Percentiles rank a stretch among this genome's conserved stretches.
These are phyloP conservation scores for Callipepla californica DNA, from an alignment of 2,113 vertebrate genomes.

Conservation along the genomic window DNA sequence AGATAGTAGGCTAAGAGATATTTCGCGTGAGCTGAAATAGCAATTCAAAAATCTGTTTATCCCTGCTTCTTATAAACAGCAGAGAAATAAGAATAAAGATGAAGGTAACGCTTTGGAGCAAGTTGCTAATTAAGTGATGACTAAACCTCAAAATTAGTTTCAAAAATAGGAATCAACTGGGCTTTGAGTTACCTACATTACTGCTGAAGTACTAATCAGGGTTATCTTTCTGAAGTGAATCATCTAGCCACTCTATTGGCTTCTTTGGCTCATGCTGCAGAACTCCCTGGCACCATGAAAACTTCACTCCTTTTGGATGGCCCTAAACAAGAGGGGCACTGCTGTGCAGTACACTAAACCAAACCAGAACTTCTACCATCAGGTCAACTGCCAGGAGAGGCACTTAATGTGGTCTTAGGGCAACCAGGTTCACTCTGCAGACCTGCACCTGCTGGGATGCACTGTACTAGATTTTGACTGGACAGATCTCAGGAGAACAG, in stretches of 20 bases:
- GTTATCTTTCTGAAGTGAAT: background rate
- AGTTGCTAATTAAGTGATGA: slow-evolving; percentile 25
- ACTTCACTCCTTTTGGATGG: background rate
- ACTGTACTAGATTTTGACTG: background rate
- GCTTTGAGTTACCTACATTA: background rate
- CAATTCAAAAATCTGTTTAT: background rate
- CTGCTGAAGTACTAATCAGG: background rate
- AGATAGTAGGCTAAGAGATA: background rate
- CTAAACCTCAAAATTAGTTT: slow-evolving; percentile 7
- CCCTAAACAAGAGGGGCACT: background rate
- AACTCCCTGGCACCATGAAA: background rate
- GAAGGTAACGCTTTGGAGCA: background rate
- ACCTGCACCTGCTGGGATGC: background rate
- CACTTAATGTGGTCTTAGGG: background rate
- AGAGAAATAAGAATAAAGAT: background rate
- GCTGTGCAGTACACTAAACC: background rate
- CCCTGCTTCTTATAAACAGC: background rate
- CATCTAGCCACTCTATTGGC: background rate
- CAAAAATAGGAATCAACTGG: background rate
- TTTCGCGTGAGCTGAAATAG: background rate
- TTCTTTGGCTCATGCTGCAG: background rate
- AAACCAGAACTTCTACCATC: background rate
- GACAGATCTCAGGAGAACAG: background rate
- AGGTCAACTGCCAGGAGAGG: background rate
- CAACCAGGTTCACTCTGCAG: background rate